Base-by-base conservation (phyloP, 2,113 vertebrate species). In the Recurvirostra avosetta region DNA sequence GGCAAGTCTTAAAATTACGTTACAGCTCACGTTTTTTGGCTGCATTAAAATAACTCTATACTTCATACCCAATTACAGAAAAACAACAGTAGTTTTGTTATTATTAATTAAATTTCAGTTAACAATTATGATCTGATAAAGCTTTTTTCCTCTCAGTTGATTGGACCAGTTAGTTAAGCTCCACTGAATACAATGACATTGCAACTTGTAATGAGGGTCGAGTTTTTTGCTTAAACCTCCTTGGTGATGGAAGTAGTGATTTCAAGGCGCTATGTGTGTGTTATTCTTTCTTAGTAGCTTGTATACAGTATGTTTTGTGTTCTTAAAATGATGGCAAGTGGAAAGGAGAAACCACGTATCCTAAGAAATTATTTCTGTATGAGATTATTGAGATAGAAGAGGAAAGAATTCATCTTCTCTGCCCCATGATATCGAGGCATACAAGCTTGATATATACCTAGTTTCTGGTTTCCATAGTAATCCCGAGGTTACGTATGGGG, bases 1-100 rank as follows among this genome's bases (percentile, higher is more conserved):
- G 71, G 65, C 43, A 94, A 81, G 65, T 96, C 84, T 95, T 96
- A 75, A 85, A 94, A 75, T 92, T 91, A 82, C 8, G 12, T 82
- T 96, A n/a, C 66, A 78, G 17, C 55, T 73, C 34, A 53, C 72
- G 40, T 38, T 84, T 61, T 95, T 29, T 38, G 38, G 30, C 49
- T 87, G 16, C 71, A 56, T 43, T 86, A 26, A 93, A 92, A 76
- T 58, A 3, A 41, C 49, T 52, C 29, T 52, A 8, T 74, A 55
- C 17, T 84, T 90, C 61, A 47, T 86, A 79, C 9, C 12, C 1
- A 73, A 66, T 70, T 79, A 62, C 23, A 76, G 45, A 76, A 90
- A 68, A 86, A 76, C 47, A 65, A 21, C 13, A 56, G 13, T 45
- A 32, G 0, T 9, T 27, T 82, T 71, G 9, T 53, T 65, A 9